Evolutionary conservation across 2,113 vertebrate genomes (phyloP).

Genomic region (Chaetodon auriga): DNA sequence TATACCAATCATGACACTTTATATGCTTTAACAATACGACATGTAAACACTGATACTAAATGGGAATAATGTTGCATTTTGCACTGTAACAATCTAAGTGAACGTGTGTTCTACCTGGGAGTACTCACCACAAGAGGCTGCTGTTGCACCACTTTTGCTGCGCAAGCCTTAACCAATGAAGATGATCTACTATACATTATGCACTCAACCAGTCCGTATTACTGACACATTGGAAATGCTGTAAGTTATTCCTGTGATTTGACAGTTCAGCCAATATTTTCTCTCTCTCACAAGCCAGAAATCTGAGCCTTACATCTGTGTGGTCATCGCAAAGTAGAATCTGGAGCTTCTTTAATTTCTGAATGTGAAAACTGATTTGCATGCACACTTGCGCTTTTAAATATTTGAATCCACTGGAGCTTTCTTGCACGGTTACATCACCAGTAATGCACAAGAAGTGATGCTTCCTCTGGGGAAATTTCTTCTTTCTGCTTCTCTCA

Average conservation of each 20-base stretch:
- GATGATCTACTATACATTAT: conserved; percentile 16
- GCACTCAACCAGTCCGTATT: conserved; percentile 16
- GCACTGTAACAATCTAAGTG: conserved; percentile 48
- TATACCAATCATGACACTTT: conserved; percentile 29
- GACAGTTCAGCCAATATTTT: not conserved
- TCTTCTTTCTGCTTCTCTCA: conserved; percentile 6
- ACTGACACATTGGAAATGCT: conserved; percentile 15
- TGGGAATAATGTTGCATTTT: conserved; percentile 55
- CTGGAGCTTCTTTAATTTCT: conserved; percentile 25
- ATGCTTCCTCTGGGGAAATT: not conserved
- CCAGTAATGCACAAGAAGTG: not conserved
- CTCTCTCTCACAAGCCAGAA: not conserved
- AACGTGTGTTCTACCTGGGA: conserved; percentile 14
- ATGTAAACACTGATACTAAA: conserved; percentile 33
- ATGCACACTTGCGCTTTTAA: not conserved
- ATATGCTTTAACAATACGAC: conserved; percentile 9
- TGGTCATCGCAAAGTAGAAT: conserved; percentile 20
- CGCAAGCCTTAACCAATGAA: conserved; percentile 18
- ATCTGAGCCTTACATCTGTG: not conserved
- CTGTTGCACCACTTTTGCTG: conserved; percentile 56
- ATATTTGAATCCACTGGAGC: conserved; percentile 1
- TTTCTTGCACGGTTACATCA: conserved; percentile 6
- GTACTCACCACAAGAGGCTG: conserved; percentile 68
- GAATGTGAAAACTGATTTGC: conserved; percentile 31
- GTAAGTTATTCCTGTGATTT: not conserved